phyloP scores from a whole-genome alignment of 2,113 vertebrate genomes.

The Potamarius usumacintae region DNA sequence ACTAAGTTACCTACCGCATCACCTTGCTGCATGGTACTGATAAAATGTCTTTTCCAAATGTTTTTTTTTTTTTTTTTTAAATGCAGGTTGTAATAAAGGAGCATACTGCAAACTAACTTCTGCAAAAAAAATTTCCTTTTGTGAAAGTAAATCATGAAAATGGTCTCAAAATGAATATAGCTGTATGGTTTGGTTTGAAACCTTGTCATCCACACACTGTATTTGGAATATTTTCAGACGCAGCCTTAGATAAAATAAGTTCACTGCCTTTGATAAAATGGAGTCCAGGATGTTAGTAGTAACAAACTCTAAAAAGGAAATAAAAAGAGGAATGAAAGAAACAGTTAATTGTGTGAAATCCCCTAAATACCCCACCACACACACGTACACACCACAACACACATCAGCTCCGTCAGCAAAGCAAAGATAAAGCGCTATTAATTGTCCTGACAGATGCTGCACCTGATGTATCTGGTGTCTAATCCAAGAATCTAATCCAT shows the following conservation, averaged over 20 bases:
- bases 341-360: constrained; percentile 49
- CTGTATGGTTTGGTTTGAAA: background rate
- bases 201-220: background rate
- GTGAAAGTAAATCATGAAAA: background rate
- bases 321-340: constrained; percentile 43
- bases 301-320: constrained; percentile 11
- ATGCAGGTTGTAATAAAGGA: background rate
- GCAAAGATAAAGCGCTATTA: background rate
- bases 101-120: background rate
- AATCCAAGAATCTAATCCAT: constrained; percentile 8
- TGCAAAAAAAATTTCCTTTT: background rate
- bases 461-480: constrained; percentile 1
- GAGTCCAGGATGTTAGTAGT: background rate
- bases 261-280: background rate
- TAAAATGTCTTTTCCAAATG: background rate
- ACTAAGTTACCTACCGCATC: background rate
- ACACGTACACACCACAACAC: background rate
- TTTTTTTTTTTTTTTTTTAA: background rate
- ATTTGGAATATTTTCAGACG: background rate
- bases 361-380: constrained; percentile 13
- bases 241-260: background rate
- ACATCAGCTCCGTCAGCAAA: constrained; percentile 24
- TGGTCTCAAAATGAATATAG: background rate
- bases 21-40: background rate
- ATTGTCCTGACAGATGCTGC: constrained; percentile 17